Conservation (phyloP, 2,797 vertebrate genomes). For the Anguilla pacifica region DNA sequence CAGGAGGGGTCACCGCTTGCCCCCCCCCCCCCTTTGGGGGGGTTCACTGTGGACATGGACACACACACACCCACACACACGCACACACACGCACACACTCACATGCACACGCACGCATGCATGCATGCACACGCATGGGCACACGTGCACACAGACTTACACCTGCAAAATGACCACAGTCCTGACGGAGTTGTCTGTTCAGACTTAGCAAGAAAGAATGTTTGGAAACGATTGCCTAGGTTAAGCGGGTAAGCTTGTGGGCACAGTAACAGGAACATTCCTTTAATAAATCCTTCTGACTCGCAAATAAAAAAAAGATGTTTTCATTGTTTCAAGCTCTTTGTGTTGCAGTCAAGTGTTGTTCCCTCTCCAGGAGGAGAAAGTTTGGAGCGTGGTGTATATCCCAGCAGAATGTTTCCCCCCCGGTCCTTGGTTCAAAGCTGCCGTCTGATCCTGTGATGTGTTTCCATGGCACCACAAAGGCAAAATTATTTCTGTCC, state of each 20-base stretch:
- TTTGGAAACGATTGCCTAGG: background rate
- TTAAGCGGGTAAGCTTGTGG: background rate
- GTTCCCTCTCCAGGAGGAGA: background rate
- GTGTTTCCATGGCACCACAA: slow-evolving; percentile 20
- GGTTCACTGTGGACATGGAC: background rate
- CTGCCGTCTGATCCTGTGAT: background rate
- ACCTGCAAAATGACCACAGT: background rate
- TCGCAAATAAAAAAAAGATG: background rate
- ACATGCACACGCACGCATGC: background rate
- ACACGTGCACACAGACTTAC: background rate
- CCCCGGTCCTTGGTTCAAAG: background rate
- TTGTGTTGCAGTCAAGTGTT: background rate
- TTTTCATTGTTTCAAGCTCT: background rate
- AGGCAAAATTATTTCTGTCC: background rate
- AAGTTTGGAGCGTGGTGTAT: background rate
- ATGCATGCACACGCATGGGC: background rate
- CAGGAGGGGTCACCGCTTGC: background rate
- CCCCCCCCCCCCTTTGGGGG: background rate
- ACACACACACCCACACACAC: background rate
- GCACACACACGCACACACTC: too few relatives aligned
- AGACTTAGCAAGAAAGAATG: background rate
- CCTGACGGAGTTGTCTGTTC: background rate
- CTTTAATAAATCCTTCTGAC: background rate
- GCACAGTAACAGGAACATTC: background rate
- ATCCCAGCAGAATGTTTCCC: background rate